phyloP scores from a whole-genome alignment of 1,140 invertebrate species.

The Neodiprion virginianus region DNA sequence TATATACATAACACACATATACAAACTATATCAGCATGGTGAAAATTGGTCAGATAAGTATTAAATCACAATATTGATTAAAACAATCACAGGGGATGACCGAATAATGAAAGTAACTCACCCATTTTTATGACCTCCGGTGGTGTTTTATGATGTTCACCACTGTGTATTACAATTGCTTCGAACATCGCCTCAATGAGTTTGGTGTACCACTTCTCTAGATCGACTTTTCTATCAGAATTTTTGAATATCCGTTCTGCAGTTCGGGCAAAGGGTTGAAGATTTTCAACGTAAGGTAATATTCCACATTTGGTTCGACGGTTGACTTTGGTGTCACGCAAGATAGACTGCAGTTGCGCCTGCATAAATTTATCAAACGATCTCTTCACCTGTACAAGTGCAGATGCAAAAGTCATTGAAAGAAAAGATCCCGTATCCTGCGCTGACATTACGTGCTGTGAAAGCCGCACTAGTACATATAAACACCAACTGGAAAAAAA shows the following conservation, averaged over 20 bases:
- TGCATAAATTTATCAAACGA: slow-evolving; percentile 95
- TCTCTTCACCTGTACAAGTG: slow-evolving; percentile 91
- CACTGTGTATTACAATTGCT: slow-evolving; percentile 79
- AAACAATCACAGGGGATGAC: background rate
- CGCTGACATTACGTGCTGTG: slow-evolving; percentile 88
- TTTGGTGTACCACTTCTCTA: slow-evolving; percentile 94
- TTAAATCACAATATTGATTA: slow-evolving; percentile 8
- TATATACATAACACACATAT: slow-evolving; percentile 14
- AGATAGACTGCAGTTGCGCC: slow-evolving; percentile 82
- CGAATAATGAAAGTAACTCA: slow-evolving; percentile 45
- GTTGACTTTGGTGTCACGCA: slow-evolving; percentile 76
- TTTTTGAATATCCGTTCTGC: slow-evolving; percentile 88
- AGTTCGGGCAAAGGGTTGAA: slow-evolving; percentile 86
- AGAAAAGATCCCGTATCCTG: slow-evolving; percentile 92
- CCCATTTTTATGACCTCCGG: slow-evolving; percentile 94
- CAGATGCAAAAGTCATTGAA: slow-evolving; percentile 87
- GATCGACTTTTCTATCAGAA: slow-evolving; percentile 89
- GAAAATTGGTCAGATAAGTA: slow-evolving; percentile 15
- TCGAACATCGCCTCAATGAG: slow-evolving; percentile 88
- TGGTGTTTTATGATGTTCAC: slow-evolving; percentile 92
- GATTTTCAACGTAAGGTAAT: slow-evolving; percentile 89
- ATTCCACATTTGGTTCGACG: slow-evolving; percentile 89
- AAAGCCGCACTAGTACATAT: slow-evolving; percentile 88
- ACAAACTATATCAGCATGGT: slow-evolving; percentile 10
- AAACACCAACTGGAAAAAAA: slow-evolving; percentile 81